Conservation (phyloP, 2,888 invertebrate species). For the Platycheirus rosarum region DNA sequence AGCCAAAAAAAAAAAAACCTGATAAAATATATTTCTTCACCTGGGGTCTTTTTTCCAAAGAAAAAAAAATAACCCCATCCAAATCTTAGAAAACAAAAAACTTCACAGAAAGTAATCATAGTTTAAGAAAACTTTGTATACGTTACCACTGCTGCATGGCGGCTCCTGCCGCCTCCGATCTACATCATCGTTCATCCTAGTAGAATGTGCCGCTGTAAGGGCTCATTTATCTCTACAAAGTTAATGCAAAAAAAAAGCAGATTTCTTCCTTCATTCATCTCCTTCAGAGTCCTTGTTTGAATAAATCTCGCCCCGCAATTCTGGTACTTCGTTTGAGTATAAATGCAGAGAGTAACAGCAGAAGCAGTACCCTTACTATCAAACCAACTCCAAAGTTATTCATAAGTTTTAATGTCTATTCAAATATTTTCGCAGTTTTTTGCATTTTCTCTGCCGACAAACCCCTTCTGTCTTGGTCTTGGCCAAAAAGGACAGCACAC, state of each 20-base stretch:
- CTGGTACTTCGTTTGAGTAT: not conserved
- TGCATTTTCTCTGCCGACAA: conserved; percentile 59
- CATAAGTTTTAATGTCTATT: conserved; percentile 74
- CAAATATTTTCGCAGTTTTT: conserved; percentile 73
- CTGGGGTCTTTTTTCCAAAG: conserved; percentile 41
- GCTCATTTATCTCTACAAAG: conserved; percentile 56
- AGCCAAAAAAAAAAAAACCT: conserved; percentile 28
- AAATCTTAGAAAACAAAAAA: conserved; percentile 62
- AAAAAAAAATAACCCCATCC: conserved; percentile 14
- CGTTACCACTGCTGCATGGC: not conserved
- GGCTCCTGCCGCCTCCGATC: conserved; percentile 24
- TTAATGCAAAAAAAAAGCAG: conserved; percentile 31
- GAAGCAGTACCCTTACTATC: conserved; percentile 7
- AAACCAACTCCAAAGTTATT: conserved; percentile 65
- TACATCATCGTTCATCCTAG: conserved; percentile 60
- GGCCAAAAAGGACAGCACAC: conserved; percentile 37
- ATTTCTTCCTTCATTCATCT: conserved; percentile 52
- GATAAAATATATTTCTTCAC: conserved; percentile 62
- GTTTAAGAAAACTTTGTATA: conserved; percentile 65
- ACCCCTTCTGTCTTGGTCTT: conserved; percentile 1
- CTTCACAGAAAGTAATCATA: conserved; percentile 71
- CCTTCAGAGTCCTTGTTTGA: conserved; percentile 43
- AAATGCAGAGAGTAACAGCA: conserved; percentile 21
- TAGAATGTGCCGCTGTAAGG: conserved; percentile 52
- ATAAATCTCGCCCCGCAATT: conserved; percentile 44